Conservation (phyloP, 2,888 invertebrate species). For the Tipula vernalis region DNA sequence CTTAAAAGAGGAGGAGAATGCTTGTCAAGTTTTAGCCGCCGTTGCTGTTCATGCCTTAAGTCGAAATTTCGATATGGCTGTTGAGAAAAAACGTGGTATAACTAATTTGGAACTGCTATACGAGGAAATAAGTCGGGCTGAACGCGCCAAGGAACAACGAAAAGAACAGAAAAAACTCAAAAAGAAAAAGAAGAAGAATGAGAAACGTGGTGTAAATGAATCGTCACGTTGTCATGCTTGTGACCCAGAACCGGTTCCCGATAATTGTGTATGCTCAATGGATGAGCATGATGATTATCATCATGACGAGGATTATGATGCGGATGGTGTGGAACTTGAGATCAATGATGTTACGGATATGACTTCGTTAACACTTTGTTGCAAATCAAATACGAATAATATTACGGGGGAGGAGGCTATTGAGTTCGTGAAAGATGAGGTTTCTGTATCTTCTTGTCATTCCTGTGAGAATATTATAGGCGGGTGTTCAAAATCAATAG, state of each 20-base stretch:
- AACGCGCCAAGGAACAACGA: slow-evolving; percentile 69
- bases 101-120: slow-evolving; percentile 80
- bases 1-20: slow-evolving; percentile 80
- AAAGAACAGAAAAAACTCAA: slow-evolving; percentile 80
- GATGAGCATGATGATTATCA: slow-evolving; percentile 13
- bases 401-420: background rate
- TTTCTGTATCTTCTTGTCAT: slow-evolving; percentile 30
- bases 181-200: slow-evolving; percentile 57
- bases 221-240: slow-evolving; percentile 21
- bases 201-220: slow-evolving; percentile 33
- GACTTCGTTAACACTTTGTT: background rate
- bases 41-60: slow-evolving; percentile 77
- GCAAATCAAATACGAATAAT: slow-evolving; percentile 6
- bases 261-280: slow-evolving; percentile 21
- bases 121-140: slow-evolving; percentile 77
- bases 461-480: slow-evolving; percentile 41
- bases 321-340: slow-evolving; percentile 21
- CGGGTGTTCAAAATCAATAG: slow-evolving; percentile 47
- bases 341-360: slow-evolving; percentile 12
- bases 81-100: slow-evolving; percentile 78
- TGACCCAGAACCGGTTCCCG: slow-evolving; percentile 14
- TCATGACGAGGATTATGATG: slow-evolving; percentile 37
- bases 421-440: slow-evolving; percentile 5
- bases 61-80: slow-evolving; percentile 80
- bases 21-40: slow-evolving; percentile 86